A percentile compares a stretch with the other conserved stretches of the same genome.
phyloP scores from a whole-genome alignment of 2,797 vertebrate genomes.

The Xiphophorus birchmanni region DNA sequence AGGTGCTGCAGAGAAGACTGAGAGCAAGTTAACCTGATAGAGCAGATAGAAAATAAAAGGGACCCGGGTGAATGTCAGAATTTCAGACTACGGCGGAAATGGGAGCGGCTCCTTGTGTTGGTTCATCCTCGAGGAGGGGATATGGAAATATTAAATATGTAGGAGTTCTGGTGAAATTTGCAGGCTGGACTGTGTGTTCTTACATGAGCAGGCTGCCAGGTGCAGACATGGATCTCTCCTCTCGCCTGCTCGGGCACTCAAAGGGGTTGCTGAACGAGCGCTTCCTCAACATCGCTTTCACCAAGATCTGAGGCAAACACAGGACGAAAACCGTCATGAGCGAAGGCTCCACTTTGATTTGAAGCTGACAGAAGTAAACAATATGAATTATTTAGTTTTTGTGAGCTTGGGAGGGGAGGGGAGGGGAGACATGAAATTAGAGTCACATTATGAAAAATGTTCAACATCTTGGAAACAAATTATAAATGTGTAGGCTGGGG shows the following conservation, averaged over 20 bases:
- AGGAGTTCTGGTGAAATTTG: not conserved
- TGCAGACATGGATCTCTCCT: constrained; percentile 93
- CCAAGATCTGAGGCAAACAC: constrained; percentile 86
- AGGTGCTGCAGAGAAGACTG: constrained; percentile 39
- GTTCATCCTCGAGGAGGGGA: constrained; percentile 9
- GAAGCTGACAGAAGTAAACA: not conserved
- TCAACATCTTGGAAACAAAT: not conserved
- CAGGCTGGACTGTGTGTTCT: constrained; percentile 50
- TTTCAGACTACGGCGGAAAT: constrained; percentile 6
- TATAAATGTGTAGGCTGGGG: not conserved
- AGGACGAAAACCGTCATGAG: not conserved
- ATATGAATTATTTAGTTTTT: constrained; percentile 4
- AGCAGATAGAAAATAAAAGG: constrained; percentile 35
- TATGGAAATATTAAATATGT: not conserved
- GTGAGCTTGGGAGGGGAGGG: too few species aligned
- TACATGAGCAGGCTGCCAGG: constrained; percentile 91
- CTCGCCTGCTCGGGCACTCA: constrained; percentile 84
- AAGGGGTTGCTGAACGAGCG: constrained; percentile 97
- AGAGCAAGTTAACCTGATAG: constrained; percentile 52
- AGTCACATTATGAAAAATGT: not conserved
- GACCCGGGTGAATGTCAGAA: constrained; percentile 26
- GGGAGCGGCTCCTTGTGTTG: not conserved
- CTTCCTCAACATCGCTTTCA: constrained; percentile 96
- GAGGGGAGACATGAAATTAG: not conserved
- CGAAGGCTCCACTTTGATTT: not conserved